Evolutionary conservation across 2,888 invertebrate genomes (phyloP), one percentile per base, ranked within the genome.

Genomic region (Yponomeuta evonymella): DNA sequence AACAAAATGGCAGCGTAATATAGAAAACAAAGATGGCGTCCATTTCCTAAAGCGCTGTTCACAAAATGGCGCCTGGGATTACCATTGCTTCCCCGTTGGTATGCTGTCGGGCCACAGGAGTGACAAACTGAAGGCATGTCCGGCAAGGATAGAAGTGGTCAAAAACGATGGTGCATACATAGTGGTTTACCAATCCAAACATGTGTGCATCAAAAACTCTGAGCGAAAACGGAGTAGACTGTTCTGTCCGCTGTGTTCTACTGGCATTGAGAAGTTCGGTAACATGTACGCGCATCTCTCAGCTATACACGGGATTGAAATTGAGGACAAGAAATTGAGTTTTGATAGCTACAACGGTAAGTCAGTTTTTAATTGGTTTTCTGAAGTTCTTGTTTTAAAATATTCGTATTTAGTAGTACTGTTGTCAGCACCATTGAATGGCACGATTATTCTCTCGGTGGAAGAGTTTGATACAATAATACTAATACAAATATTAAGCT

Each of bases 311-410:
- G 23, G 58, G 15, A n/a, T 71, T 36, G 29, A 68, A 43, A n/a
- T 70, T 8, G 12, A 72, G n/a, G 48, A n/a, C n/a, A 65, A 71
- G 23, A n/a, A 72, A 2, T 36, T 71, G 36, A 71, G 12, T 48
- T 72, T 72, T 62, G 48, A 67, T 10, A 67, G 48, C 36, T 63
- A 68, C 62, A 67, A 69, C 12, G 72, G 72, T 72, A 67, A 72
- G 72, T 72, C 43, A 43, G 8, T 5, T 43, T 43, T 30, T 51
- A 12, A 65, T 69, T 72, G 15, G 65, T 51, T 48, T 51, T 68
- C 15, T 43, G 43, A 65, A 23, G n/a, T 29, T 65, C 0, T 11
- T 9, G 65, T 64, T 29, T 64, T 64, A 30, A 29, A 29, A 43
- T 43, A 43, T 43, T 43, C 8, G 5, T 9, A 43, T 8, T 43